Evolutionary conservation across 2,888 invertebrate genomes (phyloP), one percentile per base, ranked within the genome.

Genomic region (Prostheceraeus crozeri): DNA sequence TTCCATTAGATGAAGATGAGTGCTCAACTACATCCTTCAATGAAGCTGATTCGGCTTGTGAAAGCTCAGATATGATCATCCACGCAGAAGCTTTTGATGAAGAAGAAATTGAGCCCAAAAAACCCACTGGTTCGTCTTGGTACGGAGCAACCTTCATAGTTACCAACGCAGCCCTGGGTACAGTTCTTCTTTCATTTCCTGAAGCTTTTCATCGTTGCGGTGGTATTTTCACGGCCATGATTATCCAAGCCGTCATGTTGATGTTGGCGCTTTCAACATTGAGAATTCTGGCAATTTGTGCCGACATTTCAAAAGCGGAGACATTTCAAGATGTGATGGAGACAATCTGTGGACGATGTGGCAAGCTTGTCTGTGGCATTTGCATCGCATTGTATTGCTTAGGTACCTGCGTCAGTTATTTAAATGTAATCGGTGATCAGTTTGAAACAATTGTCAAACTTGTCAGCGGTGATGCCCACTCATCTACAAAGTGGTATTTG

Each of bases 341-440:
- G 16, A 70, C 75, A 2, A 72, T 77, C 63, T 77, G 77, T 59
- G 78, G 78, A 16, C 68, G 69, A 31, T 65, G 67, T 25, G 73
- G 71, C 2, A 74, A 74, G 64, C 65, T 72, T 31, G 66, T 71
- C 25, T 72, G 75, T 57, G 71, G 76, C 1, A 40, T 79, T 10
- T 77, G 77, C 40, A 75, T 82, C 1, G 74, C 78, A 2, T 63
- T 81, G 11, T 83, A 83, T 67, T 81, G 81, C 65, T 83, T 81
- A 67, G 82, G 82, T 23, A 81, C 82, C 23, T 82, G 82, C 66
- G 75, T 83, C 45, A 83, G 82, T 4, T 83, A 82, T 68, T 70
- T 83, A 46, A 81, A 83, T 63, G 79, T 83, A 31, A 80, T 83
- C 59, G 83, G 82, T 0, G 83, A 83, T 71, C 82, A 83, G 66